These are phyloP conservation scores for Petrolisthes manimaculis DNA, from an alignment of 2,888 invertebrate genomes.

Conservation along the genomic window DNA sequence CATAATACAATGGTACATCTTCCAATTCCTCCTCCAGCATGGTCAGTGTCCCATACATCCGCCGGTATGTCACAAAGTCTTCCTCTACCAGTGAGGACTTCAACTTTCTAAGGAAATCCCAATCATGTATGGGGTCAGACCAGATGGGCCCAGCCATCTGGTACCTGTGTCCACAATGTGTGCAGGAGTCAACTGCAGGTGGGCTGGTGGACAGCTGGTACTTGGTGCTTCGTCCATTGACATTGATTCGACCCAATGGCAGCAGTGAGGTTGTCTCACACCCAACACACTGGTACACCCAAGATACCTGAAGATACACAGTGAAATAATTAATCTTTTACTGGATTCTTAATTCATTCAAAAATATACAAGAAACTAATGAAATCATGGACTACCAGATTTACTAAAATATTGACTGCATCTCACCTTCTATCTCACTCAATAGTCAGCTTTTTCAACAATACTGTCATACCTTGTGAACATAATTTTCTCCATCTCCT, in stretches of 20 bases:
- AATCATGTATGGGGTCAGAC: slow-evolving; percentile 87
- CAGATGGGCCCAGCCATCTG: slow-evolving; percentile 93
- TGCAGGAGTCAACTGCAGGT: slow-evolving; percentile 78
- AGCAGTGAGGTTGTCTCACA: slow-evolving; percentile 86
- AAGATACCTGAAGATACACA: slow-evolving; percentile 52
- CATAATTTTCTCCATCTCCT: too few species aligned
- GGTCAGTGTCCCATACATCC: slow-evolving; percentile 61
- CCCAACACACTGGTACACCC: slow-evolving; percentile 88
- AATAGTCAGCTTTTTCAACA: too few species aligned
- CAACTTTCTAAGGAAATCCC: slow-evolving; percentile 80
- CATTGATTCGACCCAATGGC: slow-evolving; percentile 76
- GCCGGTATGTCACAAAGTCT: slow-evolving; percentile 68
- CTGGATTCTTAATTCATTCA: neutral
- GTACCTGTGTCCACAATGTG: slow-evolving; percentile 81
- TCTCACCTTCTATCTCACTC: too few species aligned
- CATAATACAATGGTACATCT: slow-evolving; percentile 89
- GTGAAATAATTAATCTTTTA: neutral
- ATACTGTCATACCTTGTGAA: too few species aligned
- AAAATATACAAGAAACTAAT: neutral
- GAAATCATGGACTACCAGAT: too few species aligned
- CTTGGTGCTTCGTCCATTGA: slow-evolving; percentile 75
- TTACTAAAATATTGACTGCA: too few species aligned
- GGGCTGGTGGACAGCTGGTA: slow-evolving; percentile 80
- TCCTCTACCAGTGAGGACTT: slow-evolving; percentile 70
- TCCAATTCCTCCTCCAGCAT: slow-evolving; percentile 80